These are phyloP conservation scores for Chrysolina americana DNA, from an alignment of 2,888 invertebrate species.

Conservation along the genomic window DNA sequence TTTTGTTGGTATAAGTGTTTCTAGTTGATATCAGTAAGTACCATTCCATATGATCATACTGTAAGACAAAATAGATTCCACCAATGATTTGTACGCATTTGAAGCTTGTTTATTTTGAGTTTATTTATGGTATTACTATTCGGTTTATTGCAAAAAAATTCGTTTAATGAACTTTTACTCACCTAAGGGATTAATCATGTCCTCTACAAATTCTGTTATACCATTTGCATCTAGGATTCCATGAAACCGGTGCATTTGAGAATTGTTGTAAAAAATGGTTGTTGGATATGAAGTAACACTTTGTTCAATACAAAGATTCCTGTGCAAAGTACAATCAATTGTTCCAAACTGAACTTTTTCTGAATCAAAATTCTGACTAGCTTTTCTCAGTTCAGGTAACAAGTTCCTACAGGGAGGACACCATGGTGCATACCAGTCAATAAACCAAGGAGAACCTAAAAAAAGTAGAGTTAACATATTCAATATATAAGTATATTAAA, in stretches of 20 bases:
- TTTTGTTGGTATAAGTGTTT: too few relatives aligned
- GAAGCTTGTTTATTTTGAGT: too few relatives aligned
- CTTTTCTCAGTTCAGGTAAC: constrained; percentile 78
- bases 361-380: constrained; percentile 72
- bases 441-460: constrained; percentile 74
- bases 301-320: constrained; percentile 73
- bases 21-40: too few relatives aligned
- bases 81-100: too few relatives aligned
- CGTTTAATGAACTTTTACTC: constrained; percentile 39
- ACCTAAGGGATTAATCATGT: constrained; percentile 72
- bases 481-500: background rate
- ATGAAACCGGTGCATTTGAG: constrained; percentile 72
- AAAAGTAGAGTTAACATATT: constrained; percentile 18
- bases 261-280: constrained; percentile 77
- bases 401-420: constrained; percentile 83
- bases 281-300: constrained; percentile 79
- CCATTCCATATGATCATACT: too few relatives aligned
- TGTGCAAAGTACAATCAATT: constrained; percentile 79
- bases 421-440: constrained; percentile 86
- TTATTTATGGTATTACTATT: too few relatives aligned
- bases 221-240: constrained; percentile 74
- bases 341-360: constrained; percentile 75
- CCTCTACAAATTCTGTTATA: constrained; percentile 78
- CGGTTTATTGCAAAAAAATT: too few relatives aligned
- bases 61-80: too few relatives aligned